These are phyloP conservation scores for Xiphophorus birchmanni DNA, from an alignment of 2,797 vertebrate species.

Conservation along the genomic window DNA sequence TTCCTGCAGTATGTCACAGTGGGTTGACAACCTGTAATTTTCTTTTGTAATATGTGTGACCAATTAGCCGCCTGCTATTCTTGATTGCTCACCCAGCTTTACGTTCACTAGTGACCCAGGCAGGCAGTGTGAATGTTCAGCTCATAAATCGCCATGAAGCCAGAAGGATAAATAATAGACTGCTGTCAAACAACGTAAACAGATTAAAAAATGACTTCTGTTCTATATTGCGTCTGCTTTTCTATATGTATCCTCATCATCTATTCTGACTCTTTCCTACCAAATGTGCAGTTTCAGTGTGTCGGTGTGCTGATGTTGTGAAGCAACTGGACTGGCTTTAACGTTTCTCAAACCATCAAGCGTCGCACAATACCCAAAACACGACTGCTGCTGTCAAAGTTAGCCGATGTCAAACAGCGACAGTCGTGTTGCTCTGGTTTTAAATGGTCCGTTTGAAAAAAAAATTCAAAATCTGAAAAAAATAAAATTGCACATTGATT, in stretches of 20 bases:
- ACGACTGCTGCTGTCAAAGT: neutral
- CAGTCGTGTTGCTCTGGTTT: neutral
- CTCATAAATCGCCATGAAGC: neutral
- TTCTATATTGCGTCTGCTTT: neutral
- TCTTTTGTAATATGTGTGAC: constrained; percentile 5
- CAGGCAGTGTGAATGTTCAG: too few species aligned
- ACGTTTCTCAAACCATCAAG: neutral
- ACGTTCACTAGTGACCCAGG: neutral
- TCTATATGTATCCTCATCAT: neutral
- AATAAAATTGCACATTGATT: neutral
- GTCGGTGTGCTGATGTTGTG: neutral
- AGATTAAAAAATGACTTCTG: neutral
- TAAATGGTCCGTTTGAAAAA: neutral
- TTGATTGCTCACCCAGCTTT: constrained; percentile 3
- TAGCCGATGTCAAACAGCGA: neutral
- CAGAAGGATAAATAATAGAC: neutral
- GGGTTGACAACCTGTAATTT: constrained; percentile 41
- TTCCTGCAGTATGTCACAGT: constrained; percentile 12
- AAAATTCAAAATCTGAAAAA: neutral
- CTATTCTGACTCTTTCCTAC: neutral
- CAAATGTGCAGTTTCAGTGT: neutral
- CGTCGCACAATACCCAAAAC: constrained; percentile 6
- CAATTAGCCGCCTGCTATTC: constrained; percentile 4
- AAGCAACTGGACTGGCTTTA: neutral
- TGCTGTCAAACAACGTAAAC: neutral